phyloP scores from a whole-genome alignment of 2,888 invertebrate genomes.

The Criorhina ranunculi region DNA sequence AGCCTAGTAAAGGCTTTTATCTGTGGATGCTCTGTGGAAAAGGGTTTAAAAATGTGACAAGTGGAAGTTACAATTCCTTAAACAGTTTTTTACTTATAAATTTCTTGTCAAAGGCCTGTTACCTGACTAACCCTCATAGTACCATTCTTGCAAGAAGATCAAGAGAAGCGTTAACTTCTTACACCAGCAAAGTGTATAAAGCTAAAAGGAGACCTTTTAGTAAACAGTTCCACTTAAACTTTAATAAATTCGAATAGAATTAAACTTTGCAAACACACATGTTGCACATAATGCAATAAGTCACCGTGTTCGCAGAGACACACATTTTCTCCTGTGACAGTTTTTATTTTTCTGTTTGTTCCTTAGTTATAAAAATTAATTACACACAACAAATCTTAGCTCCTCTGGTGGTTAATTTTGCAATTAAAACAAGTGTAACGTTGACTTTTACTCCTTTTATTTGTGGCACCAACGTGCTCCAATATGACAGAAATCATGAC shows the following conservation, averaged over 20 bases:
- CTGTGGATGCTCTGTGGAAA: too few relatives aligned
- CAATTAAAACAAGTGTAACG: conserved; percentile 45
- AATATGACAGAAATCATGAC: conserved; percentile 56
- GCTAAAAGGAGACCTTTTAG: background rate
- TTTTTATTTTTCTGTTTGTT: conserved; percentile 7
- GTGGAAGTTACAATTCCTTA: too few relatives aligned
- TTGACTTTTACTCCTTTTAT: conserved; percentile 34
- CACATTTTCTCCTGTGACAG: conserved; percentile 25
- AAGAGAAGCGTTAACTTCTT: too few relatives aligned
- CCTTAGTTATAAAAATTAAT: conserved; percentile 50
- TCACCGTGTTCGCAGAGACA: conserved; percentile 17
- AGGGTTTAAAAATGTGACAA: too few relatives aligned
- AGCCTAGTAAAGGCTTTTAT: too few relatives aligned
- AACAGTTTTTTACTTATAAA: too few relatives aligned
- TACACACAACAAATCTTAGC: conserved; percentile 46
- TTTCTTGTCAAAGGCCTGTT: too few relatives aligned
- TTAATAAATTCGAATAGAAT: background rate
- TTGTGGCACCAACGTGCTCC: conserved; percentile 44
- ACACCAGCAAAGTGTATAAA: background rate
- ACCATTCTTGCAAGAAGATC: too few relatives aligned
- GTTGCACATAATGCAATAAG: conserved; percentile 4
- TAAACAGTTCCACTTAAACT: background rate
- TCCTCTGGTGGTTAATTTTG: conserved; percentile 60
- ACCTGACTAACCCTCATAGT: too few relatives aligned
- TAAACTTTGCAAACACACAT: conserved; percentile 4